Conservation (phyloP, 2,797 vertebrate species). For the Crax fasciolata region DNA sequence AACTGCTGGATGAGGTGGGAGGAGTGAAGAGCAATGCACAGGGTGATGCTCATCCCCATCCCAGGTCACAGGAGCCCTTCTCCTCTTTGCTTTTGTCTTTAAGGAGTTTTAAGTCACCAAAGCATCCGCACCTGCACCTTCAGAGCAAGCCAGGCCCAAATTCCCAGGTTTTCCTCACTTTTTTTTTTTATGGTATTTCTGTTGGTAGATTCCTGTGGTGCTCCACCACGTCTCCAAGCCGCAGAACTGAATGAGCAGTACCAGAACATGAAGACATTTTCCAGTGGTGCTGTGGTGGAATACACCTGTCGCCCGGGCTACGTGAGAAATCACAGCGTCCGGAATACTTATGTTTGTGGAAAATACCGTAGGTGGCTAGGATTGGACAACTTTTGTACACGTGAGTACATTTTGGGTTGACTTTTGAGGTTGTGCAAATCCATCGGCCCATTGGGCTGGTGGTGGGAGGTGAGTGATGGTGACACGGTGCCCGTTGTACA, state of each 20-base stretch:
- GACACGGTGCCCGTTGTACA: fast-evolving
- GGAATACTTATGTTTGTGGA: fast-evolving
- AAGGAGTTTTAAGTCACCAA: background rate
- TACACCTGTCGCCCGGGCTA: conserved; percentile 29
- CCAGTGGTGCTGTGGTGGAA: fast-evolving
- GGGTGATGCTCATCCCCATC: background rate
- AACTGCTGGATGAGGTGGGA: background rate
- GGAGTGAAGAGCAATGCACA: background rate
- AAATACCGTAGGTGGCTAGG: fast-evolving
- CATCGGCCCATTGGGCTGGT: background rate
- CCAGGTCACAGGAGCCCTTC: fast-evolving
- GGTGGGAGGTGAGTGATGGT: background rate
- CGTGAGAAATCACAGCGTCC: fast-evolving
- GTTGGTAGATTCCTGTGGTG: fast-evolving
- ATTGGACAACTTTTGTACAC: fast-evolving
- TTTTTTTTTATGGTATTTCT: background rate
- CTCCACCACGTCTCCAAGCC: fast-evolving
- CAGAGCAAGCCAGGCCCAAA: background rate
- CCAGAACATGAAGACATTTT: fast-evolving
- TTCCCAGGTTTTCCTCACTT: fast-evolving
- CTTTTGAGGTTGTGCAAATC: background rate
- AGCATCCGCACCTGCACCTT: background rate
- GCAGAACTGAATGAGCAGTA: background rate
- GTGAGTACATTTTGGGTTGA: conserved; percentile 5
- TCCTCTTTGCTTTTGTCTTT: background rate